Base-by-base conservation (phyloP, 2,797 vertebrate species). In the Ptychobarbus kaznakovi region DNA sequence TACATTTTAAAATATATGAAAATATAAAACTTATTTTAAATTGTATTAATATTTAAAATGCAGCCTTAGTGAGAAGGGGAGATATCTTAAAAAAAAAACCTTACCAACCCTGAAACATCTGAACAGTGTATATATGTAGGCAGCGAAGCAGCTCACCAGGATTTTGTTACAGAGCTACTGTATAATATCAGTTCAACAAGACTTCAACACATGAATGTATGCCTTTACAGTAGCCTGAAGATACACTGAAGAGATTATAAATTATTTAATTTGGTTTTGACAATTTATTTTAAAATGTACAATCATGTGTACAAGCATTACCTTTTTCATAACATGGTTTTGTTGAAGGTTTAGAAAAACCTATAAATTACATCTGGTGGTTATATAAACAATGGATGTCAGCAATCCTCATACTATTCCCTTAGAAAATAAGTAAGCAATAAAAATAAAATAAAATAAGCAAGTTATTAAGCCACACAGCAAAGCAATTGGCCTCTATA, bases 391-490 rank as follows among this genome's bases (percentile, higher is more conserved):
- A 75, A 35, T 53, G 38, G n/a, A 68, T 49, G 73, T 28, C 66
- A 75, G 49, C 68, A 79, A 58, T 74, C 28, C 68, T 85, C 72
- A 51, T 79, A n/a, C 76, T 76, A 35, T 72, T 53, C 78, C 85
- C 85, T 35, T 38, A 75, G 73, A 53, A 75, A 80, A 80, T 32
- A 32, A 32, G 32, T 32, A 32, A 32, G 32, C 32, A 32, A 32
- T 32, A 32, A 32, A 32, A 2, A 32, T 32, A 32, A 32, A 32
- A 32, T 32, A 32, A 32, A 32, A 32, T 32, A 32, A 32, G 44
- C 7, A 9, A 49, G 53, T 22, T 40, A 68, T 13, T 46, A 53
- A 44, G 38, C 32, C 51, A 46, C 11, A 80, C n/a, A 84, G 53
- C 15, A 35, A 81, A 46, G 35, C 76, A n/a, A 65, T 6, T 5